These are phyloP conservation scores for Erpetoichthys calabaricus DNA, from an alignment of 2,797 vertebrate genomes.

Conservation along the genomic window DNA sequence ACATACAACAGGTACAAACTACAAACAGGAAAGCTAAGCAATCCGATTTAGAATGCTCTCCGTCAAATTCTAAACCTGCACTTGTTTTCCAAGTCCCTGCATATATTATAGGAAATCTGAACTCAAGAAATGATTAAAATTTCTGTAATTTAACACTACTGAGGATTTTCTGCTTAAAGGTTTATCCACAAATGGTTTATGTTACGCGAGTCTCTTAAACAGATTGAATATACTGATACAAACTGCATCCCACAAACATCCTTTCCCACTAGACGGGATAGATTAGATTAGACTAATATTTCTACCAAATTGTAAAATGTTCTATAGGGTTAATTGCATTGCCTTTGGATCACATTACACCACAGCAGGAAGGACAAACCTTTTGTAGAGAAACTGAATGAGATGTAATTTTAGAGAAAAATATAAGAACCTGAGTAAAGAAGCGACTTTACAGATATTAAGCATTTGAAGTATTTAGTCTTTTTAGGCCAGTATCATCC, in stretches of 20 bases:
- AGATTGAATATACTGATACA: not conserved
- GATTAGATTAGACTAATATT: not conserved
- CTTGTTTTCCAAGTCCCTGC: constrained; percentile 1
- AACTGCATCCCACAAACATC: not conserved
- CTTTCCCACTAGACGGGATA: not conserved
- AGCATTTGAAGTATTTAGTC: no score
- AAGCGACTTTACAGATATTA: no score
- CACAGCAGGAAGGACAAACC: not conserved
- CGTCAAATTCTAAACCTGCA: not conserved
- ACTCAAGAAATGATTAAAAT: constrained; percentile 3
- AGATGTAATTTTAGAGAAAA: no score
- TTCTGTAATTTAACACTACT: not conserved
- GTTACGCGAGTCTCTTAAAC: not conserved
- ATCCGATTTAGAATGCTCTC: not conserved
- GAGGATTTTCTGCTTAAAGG: not conserved
- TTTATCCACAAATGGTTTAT: not conserved
- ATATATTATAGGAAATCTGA: constrained; percentile 7
- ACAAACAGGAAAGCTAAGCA: not conserved
- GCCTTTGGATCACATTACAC: not conserved
- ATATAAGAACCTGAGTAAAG: no score
- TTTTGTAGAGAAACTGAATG: no score
- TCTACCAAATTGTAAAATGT: not conserved
- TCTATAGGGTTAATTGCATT: not conserved
- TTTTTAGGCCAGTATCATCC: no score
- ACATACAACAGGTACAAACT: no score